These are phyloP conservation scores for Arothron firmamentum DNA, from an alignment of 2,113 vertebrate genomes.

Conservation along the genomic window DNA sequence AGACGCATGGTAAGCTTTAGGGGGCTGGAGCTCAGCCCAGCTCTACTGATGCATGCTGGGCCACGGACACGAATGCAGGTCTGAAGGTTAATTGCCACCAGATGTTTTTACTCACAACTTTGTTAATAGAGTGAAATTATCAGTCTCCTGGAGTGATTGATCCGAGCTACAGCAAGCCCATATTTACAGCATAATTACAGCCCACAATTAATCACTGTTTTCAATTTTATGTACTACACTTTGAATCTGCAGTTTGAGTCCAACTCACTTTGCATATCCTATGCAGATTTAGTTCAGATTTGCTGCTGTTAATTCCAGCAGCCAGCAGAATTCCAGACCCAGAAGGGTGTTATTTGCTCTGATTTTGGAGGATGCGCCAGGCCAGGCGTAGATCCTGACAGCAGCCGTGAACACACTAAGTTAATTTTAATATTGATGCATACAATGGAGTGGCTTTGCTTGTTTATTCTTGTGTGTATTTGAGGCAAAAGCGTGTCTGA, in stretches of 20 bases:
- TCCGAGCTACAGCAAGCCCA: constrained; percentile 6
- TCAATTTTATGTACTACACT: not conserved
- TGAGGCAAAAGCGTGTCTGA: not conserved
- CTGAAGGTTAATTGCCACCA: constrained; percentile 70
- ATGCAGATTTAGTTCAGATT: not conserved
- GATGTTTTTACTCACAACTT: constrained; percentile 62
- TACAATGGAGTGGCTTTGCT: no score
- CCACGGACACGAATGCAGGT: constrained; percentile 46
- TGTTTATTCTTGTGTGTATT: not conserved
- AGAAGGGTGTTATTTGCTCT: constrained; percentile 12
- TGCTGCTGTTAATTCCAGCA: not conserved
- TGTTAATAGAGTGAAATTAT: constrained; percentile 63
- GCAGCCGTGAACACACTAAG: not conserved
- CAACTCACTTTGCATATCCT: not conserved
- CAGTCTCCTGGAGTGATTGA: constrained; percentile 31
- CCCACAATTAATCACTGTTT: constrained; percentile 8
- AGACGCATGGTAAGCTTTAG: constrained; percentile 28
- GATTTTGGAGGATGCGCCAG: constrained; percentile 29
- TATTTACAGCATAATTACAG: constrained; percentile 18
- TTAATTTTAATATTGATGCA: not conserved
- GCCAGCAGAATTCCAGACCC: no score
- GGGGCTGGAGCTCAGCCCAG: constrained; percentile 55
- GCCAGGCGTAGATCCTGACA: constrained; percentile 23
- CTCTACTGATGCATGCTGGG: constrained; percentile 46
- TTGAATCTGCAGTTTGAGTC: not conserved